Evolutionary conservation across 2,797 vertebrate species (phyloP).

Genomic region (Chlorospingus semifuscus): DNA sequence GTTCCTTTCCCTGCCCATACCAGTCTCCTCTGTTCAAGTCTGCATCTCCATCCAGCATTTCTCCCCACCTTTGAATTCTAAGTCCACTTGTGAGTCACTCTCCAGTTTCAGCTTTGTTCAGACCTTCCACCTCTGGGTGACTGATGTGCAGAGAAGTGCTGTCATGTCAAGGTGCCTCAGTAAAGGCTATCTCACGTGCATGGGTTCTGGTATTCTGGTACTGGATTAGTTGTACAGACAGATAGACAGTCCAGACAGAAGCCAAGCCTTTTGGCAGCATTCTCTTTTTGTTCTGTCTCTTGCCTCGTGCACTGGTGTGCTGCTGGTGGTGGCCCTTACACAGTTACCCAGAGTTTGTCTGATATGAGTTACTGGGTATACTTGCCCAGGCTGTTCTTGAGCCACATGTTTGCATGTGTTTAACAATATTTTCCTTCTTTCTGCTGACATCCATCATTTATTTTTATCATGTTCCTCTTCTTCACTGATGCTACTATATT

Average conservation of each 20-base stretch:
- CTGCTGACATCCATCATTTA: not conserved
- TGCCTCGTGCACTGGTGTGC: not conserved
- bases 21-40: not conserved
- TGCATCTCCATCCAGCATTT: not conserved
- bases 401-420: not conserved
- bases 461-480: not conserved
- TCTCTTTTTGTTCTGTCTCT: not conserved
- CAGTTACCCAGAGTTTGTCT: not conserved
- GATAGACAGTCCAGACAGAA: not conserved
- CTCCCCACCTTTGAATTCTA: not conserved
- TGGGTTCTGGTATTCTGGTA: not conserved
- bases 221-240: fast-evolving
- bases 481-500: not conserved
- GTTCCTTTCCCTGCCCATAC: not conserved
- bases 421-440: constrained; percentile 1
- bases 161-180: not conserved
- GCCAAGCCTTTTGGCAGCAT: not conserved
- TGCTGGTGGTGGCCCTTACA: not conserved
- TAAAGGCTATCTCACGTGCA: not conserved
- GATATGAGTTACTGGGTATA: not conserved
- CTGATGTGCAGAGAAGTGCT: not conserved
- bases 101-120: not conserved
- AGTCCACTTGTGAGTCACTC: not conserved
- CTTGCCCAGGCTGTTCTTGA: not conserved
- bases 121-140: not conserved